Evolutionary conservation across 2,888 invertebrate genomes (phyloP), one percentile per base, ranked within the genome.

Genomic region (Ophion obscuratus): DNA sequence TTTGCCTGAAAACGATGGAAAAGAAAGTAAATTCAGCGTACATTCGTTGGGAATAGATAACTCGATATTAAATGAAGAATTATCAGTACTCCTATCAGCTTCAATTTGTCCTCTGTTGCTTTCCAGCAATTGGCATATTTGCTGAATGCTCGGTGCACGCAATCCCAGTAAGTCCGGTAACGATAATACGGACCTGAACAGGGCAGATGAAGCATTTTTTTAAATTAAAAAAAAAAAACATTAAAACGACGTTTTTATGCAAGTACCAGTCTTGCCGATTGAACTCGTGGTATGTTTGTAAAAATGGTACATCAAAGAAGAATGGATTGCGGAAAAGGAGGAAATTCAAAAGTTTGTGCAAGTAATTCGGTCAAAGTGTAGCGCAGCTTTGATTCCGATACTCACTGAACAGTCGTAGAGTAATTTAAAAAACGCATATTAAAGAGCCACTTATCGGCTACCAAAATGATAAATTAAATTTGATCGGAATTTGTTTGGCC

Each of bases 171-270:
- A 10, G 98, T 98, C 90, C 97, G 96, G 93, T 98, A 99, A 74
- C 97, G 97, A 94, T 97, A 99, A 93, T 98, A 99, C 0, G 99
- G 99, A 82, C 99, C 99, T 99, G 31, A 31, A 94, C 83, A 67
- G 85, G 70, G 85, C 64, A 67, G 31, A 31, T 31, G 31, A 31
- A 31, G 4, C 31, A 31, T 31, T 31, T 31, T 31, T 31, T 31
- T 31, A 31, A 31, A 24, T 24, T 27, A 27, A 27, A 27, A 31
- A 2, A 7, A 24, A 31, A 66, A 27, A 11, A 40, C 67, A 67
- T 40, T 40, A 24, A 24, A 24, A 24, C 24, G 24, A 1, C 11
- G n/a, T 36, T n/a, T n/a, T 24, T 40, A 7, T 3, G 0, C 2
- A 14, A 17, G 53, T 53, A 10, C 53, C 10, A 6, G 10, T 31